Percentiles rank a stretch among this genome's conserved stretches.
Conservation (phyloP, 1,140 invertebrate genomes). For the Tetraneura akinire region DNA sequence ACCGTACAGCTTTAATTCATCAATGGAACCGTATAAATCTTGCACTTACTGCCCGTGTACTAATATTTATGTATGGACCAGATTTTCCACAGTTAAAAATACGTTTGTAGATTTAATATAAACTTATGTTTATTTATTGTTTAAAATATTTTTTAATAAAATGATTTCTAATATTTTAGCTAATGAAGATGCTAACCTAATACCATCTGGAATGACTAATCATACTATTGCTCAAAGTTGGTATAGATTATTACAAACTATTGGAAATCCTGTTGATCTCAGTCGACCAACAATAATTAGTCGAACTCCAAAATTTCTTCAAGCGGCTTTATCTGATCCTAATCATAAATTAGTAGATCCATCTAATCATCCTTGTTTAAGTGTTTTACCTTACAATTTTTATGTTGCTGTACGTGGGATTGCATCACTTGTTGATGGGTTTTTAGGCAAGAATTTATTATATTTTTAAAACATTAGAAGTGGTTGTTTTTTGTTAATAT, state of each 20-base stretch:
- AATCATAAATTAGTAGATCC: slow-evolving; percentile 70
- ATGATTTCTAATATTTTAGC: slow-evolving; percentile 62
- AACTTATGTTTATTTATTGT: slow-evolving; percentile 12
- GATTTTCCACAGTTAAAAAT: slow-evolving; percentile 83
- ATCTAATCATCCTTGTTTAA: slow-evolving; percentile 88
- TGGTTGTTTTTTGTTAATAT: too few species aligned
- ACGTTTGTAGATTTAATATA: slow-evolving; percentile 61
- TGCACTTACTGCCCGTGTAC: slow-evolving; percentile 78
- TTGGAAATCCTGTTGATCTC: slow-evolving; percentile 92
- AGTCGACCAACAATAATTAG: slow-evolving; percentile 72
- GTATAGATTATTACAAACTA: slow-evolving; percentile 89
- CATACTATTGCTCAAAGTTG: slow-evolving; percentile 91
- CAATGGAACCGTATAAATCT: slow-evolving; percentile 95
- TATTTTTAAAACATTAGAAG: neutral
- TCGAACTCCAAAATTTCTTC: slow-evolving; percentile 71
- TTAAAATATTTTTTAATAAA: slow-evolving; percentile 8
- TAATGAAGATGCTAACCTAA: slow-evolving; percentile 80
- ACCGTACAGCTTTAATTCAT: slow-evolving; percentile 86
- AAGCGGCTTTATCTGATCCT: slow-evolving; percentile 70
- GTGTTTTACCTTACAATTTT: slow-evolving; percentile 85
- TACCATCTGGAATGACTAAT: slow-evolving; percentile 79
- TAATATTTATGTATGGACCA: slow-evolving; percentile 87
- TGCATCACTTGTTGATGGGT: slow-evolving; percentile 90
- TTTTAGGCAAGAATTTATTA: slow-evolving; percentile 73
- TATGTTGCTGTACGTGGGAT: slow-evolving; percentile 91